Percentiles rank a stretch among this genome's conserved stretches.
Conservation (phyloP, 2,797 vertebrate species). For the Danio jaintianensis region DNA sequence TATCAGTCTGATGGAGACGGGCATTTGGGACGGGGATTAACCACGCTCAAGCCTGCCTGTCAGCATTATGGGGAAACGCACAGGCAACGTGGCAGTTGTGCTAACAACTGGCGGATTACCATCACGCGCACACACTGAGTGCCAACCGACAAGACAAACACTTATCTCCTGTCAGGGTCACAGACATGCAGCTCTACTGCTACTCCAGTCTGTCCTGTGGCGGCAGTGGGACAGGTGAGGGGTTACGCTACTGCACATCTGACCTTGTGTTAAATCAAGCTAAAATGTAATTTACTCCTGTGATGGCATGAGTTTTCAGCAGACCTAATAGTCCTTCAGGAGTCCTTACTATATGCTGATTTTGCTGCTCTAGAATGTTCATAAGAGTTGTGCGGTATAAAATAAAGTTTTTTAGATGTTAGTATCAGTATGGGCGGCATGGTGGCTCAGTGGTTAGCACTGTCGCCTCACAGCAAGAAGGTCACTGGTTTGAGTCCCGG, state of each 20-base stretch:
- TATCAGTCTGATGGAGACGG: conserved; percentile 48
- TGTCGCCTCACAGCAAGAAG: too few relatives aligned
- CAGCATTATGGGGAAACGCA: conserved; percentile 40
- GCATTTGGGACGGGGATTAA: conserved; percentile 54
- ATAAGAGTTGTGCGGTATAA: neutral
- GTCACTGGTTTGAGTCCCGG: too few relatives aligned
- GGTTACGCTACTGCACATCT: conserved; percentile 21
- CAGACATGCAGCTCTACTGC: neutral
- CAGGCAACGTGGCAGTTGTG: conserved; percentile 45
- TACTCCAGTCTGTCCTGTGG: neutral
- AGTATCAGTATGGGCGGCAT: too few relatives aligned
- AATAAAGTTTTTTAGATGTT: too few relatives aligned
- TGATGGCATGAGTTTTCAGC: neutral
- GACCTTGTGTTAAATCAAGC: conserved; percentile 1
- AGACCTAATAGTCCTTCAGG: neutral
- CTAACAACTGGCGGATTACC: conserved; percentile 51
- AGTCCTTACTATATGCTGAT: neutral
- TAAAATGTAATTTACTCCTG: neutral
- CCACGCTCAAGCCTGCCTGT: conserved; percentile 45
- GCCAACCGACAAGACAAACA: conserved; percentile 42
- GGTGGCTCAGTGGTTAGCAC: too few relatives aligned
- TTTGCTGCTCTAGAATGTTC: neutral
- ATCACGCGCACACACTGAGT: conserved; percentile 37
- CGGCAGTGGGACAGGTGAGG: conserved; percentile 11
- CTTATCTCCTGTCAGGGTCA: conserved; percentile 33